A percentile compares a stretch with the other conserved stretches of the same genome.
These are phyloP conservation scores for Gryon sp. DNA, from an alignment of 1,140 invertebrate species.

Conservation along the genomic window DNA sequence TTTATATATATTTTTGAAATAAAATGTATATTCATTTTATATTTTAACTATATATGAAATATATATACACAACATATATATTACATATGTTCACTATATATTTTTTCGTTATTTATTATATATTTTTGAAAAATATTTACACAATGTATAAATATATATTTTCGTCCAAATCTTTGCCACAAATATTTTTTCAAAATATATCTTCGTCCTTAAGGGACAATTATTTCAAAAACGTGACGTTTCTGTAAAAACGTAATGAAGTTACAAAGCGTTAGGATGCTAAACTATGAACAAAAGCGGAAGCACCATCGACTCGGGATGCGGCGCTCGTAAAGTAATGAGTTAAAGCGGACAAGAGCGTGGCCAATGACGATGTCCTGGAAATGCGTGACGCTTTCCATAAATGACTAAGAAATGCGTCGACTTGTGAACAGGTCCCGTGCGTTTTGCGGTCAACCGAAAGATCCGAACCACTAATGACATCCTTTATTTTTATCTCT, in stretches of 20 bases:
- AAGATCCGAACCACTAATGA: conserved; percentile 60
- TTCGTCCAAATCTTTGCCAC: too few species aligned
- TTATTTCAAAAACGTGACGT: background rate
- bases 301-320: background rate
- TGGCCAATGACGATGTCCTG: conserved; percentile 36
- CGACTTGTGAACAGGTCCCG: conserved; percentile 38
- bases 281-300: background rate
- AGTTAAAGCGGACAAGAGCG: conserved; percentile 6
- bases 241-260: background rate
- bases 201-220: background rate
- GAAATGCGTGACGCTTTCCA: conserved; percentile 53
- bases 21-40: too few species aligned
- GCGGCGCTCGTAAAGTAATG: conserved; percentile 48
- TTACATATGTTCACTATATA: too few species aligned
- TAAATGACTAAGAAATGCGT: conserved; percentile 54
- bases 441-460: conserved; percentile 60
- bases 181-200: too few species aligned
- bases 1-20: too few species aligned
- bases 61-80: too few species aligned
- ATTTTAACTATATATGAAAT: too few species aligned
- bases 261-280: background rate
- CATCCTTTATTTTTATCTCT: conserved; percentile 10
- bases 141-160: too few species aligned
- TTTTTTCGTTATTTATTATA: too few species aligned
- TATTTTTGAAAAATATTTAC: too few species aligned